phyloP scores from a whole-genome alignment of 1,140 invertebrate species.

The Nephila pilipes region DNA sequence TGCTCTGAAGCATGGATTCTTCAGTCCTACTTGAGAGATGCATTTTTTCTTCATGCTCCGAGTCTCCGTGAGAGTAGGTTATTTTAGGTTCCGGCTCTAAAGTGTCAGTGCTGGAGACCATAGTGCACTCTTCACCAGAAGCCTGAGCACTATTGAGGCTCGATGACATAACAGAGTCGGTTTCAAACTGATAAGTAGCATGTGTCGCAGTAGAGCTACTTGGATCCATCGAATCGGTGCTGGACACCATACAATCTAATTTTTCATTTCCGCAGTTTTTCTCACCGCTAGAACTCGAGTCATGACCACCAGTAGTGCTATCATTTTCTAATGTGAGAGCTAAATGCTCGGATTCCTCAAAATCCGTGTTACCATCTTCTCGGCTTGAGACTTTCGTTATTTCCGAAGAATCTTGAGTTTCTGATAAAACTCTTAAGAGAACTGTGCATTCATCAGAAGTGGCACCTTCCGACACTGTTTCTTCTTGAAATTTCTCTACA shows the following conservation, averaged over 20 bases:
- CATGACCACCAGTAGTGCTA: constrained; percentile 60
- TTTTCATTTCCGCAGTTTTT: constrained; percentile 62
- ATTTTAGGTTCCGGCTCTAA: constrained; percentile 81
- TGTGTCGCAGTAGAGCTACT: constrained; percentile 86
- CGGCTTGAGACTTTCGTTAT: constrained; percentile 3
- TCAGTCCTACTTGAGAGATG: neutral
- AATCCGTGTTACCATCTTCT: constrained; percentile 77
- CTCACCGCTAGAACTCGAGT: constrained; percentile 74
- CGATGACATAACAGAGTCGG: constrained; percentile 88
- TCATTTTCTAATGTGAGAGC: constrained; percentile 34
- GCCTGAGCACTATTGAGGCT: constrained; percentile 86
- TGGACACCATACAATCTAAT: constrained; percentile 85
- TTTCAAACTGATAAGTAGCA: constrained; percentile 90
- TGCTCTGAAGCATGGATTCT: neutral
- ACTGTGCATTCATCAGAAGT: constrained; percentile 74
- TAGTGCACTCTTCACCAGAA: constrained; percentile 86
- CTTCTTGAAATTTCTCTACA: constrained; percentile 83
- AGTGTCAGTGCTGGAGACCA: constrained; percentile 88
- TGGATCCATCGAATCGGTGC: constrained; percentile 83
- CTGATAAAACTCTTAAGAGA: constrained; percentile 38
- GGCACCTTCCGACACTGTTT: constrained; percentile 60
- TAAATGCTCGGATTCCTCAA: constrained; percentile 75
- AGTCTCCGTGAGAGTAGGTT: constrained; percentile 61
- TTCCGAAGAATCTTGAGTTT: constrained; percentile 54
- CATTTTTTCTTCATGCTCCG: constrained; percentile 6